A percentile compares a stretch with the other conserved stretches of the same genome.
These are phyloP conservation scores for human DNA, from an alignment of 2,113 vertebrate genomes.

Conservation along the genomic window GRCh38 chr4:142101501-142102000, in stretches of 20 bases:
- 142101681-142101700: not conserved
- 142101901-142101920: not conserved
- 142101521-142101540: not conserved
- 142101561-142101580: not conserved
- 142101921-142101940: not conserved
- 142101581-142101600: not conserved
- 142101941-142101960: not conserved
- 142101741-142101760: not conserved
- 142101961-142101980: not conserved
- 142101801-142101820: not conserved
- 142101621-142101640: not conserved
- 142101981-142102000: not conserved
- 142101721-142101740: not conserved
- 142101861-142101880: not conserved
- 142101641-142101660: not conserved
- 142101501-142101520: not conserved
- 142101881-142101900: not conserved
- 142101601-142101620: not conserved
- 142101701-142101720: not conserved
- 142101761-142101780: not conserved
- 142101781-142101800: not conserved
- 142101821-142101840: not conserved
- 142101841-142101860: not conserved
- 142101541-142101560: not conserved
- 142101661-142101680: not conserved